Conservation (phyloP, 1,140 invertebrate species). For the Diorhabda sublineata region DNA sequence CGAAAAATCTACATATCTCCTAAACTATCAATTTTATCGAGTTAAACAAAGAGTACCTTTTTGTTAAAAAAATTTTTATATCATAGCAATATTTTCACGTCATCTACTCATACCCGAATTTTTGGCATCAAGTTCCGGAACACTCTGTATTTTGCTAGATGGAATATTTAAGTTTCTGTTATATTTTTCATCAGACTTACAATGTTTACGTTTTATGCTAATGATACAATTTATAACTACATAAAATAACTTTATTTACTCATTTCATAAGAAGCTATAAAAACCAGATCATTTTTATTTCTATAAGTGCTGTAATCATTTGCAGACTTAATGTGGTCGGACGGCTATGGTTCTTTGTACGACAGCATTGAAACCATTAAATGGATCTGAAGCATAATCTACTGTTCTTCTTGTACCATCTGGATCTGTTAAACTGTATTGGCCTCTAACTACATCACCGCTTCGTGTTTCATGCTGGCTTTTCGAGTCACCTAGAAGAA, state of each 20-base stretch:
- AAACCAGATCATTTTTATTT: background rate
- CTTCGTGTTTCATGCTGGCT: constrained; percentile 51
- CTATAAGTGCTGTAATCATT: background rate
- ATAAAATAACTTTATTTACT: background rate
- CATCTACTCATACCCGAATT: too few relatives aligned
- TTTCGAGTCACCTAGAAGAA: constrained; percentile 55
- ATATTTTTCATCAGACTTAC: too few relatives aligned
- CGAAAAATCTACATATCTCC: too few relatives aligned
- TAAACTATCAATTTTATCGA: too few relatives aligned
- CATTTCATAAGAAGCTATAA: background rate
- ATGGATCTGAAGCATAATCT: constrained; percentile 49
- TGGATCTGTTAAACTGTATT: constrained; percentile 42
- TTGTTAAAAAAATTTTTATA: too few relatives aligned
- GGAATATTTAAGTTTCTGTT: too few relatives aligned
- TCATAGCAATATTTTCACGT: too few relatives aligned
- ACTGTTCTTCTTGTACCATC: constrained; percentile 51
- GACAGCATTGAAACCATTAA: constrained; percentile 50
- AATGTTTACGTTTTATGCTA: too few relatives aligned
- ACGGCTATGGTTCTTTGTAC: constrained; percentile 45
- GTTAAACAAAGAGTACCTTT: too few relatives aligned
- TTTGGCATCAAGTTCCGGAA: too few relatives aligned
- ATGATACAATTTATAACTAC: too few relatives aligned
- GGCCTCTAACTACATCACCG: constrained; percentile 51
- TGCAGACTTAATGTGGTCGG: background rate
- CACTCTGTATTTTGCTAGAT: too few relatives aligned